Evolutionary conservation across 2,888 invertebrate species (phyloP), one percentile per base, ranked within the genome.

Genomic region (Ethmia dodecea): DNA sequence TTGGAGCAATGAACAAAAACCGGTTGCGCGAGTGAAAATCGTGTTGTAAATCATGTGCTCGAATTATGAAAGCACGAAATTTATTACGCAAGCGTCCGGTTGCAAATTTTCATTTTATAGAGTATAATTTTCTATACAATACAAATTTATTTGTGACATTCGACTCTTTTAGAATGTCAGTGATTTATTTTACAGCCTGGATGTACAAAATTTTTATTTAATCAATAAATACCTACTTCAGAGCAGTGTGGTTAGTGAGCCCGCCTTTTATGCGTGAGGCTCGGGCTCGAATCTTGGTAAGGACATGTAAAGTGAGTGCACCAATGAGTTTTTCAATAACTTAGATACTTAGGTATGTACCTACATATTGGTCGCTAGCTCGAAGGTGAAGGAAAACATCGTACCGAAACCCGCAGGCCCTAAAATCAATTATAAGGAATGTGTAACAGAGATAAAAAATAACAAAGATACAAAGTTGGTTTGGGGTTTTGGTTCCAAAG

Each of bases 21-120:
- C 55, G 56, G 60, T 52, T 49, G 55, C 64, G 66, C 65, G 63
- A 60, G 54, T 60, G 63, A 54, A 62, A 67, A 66, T 63, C 63
- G 65, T 54, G 62, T 47, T 57, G 65, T 81, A 79, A 80, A 80
- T 81, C 76, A 79, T 59, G 61, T 62, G 61, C 52, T 60, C 52
- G 55, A 78, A 76, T 81, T 77, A 80, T 70, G 80, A 71, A 66
- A 70, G 71, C 73, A 67, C 67, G 62, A 76, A 80, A 81, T 80
- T 81, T 80, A 81, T 80, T 68, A 65, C 76, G 47, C 59, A 60
- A 56, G 65, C 69, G 60, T 76, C 69, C 74, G 74, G 69, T 72
- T 67, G 72, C 75, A 72, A 78, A 79, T 77, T 78, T 77, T 71
- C 79, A 72, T 61, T 35, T 29, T 68, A 65, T 52, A 55, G 47